Conservation (phyloP, 2,888 invertebrate species). For the Drosophila histrio region DNA sequence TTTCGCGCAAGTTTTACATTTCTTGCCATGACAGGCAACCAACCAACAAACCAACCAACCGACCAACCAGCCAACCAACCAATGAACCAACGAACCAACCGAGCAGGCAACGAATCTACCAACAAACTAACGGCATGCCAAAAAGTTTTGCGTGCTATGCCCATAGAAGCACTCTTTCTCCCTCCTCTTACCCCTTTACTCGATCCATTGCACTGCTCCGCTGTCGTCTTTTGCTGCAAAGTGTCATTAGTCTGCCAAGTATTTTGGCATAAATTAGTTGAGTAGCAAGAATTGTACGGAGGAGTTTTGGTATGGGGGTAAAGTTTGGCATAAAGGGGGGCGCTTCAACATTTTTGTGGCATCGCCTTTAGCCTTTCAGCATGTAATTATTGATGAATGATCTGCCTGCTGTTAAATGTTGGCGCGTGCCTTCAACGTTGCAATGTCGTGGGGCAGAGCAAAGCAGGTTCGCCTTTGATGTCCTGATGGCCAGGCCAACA, state of each 20-base stretch:
- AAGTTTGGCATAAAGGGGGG: not conserved
- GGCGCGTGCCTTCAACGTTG: conserved; percentile 57
- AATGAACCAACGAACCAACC: conserved; percentile 30
- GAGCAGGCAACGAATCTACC: conserved; percentile 22
- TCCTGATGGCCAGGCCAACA: conserved; percentile 29
- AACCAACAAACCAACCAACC: conserved; percentile 23
- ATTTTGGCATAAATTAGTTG: conserved; percentile 77
- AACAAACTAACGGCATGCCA: conserved; percentile 66
- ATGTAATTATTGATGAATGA: conserved; percentile 81
- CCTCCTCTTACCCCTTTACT: not conserved
- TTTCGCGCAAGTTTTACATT: conserved; percentile 78
- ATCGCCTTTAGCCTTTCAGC: conserved; percentile 70
- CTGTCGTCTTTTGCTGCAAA: conserved; percentile 67
- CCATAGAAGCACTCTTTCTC: conserved; percentile 12
- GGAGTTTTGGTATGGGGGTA: not conserved
- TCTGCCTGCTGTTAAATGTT: conserved; percentile 56
- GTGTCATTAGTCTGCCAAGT: conserved; percentile 77
- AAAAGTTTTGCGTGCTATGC: conserved; percentile 69
- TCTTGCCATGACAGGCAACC: conserved; percentile 68
- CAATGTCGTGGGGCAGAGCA: conserved; percentile 12
- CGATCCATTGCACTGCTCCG: conserved; percentile 14
- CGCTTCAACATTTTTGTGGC: conserved; percentile 69
- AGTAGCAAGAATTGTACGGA: conserved; percentile 8
- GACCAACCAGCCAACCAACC: conserved; percentile 8
- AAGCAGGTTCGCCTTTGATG: conserved; percentile 59